Percentiles rank a stretch among this genome's conserved stretches.
phyloP scores from a whole-genome alignment of 1,140 invertebrate genomes.

The Microplitis mediator region DNA sequence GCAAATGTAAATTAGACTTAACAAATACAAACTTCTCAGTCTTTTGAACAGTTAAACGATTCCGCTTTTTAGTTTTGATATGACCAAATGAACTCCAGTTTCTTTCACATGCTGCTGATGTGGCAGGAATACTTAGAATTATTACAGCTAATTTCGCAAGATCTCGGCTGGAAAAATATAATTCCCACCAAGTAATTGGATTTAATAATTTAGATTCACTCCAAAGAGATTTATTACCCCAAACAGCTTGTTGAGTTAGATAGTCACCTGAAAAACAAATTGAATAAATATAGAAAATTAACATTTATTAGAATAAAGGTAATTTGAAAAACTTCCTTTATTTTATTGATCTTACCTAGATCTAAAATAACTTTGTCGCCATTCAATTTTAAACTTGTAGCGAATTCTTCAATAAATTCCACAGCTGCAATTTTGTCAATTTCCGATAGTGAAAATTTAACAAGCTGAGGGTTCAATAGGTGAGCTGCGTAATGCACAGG shows the following conservation, averaged over 20 bases:
- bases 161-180: not conserved
- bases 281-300: not conserved
- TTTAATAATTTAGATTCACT: not conserved
- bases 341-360: not conserved
- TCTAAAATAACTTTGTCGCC: not conserved
- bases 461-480: conserved; percentile 5
- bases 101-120: conserved; percentile 5
- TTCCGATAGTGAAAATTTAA: not conserved
- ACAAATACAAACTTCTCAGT: conserved; percentile 6
- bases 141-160: conserved; percentile 11
- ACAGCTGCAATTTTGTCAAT: not conserved
- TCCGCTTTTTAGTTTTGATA: conserved; percentile 12
- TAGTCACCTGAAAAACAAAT: conserved; percentile 3
- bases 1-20: conserved; percentile 12
- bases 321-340: no score
- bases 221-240: not conserved
- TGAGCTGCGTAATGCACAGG: conserved; percentile 9
- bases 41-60: not conserved
- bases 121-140: conserved; percentile 1
- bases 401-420: not conserved
- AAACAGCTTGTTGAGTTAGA: not conserved
- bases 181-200: conserved; percentile 5
- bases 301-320: no score
- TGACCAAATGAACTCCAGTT: conserved; percentile 8
- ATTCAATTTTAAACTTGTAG: not conserved